Base-by-base conservation (phyloP, 2,888 invertebrate genomes). In the Andricus curvator region DNA sequence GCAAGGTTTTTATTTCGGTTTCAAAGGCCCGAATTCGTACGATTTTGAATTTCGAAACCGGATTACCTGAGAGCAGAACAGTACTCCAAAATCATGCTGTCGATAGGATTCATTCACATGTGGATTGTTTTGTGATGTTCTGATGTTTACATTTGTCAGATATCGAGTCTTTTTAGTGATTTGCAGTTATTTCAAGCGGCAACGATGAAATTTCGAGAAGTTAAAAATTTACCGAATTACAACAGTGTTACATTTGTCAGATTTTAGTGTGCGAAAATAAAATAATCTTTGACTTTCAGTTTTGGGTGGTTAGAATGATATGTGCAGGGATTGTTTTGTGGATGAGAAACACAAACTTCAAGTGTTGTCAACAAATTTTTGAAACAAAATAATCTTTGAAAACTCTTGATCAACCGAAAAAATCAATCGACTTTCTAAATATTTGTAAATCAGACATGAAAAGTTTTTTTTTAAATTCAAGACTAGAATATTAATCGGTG, bases 1-100 rank as follows among this genome's bases (percentile, higher is more conserved):
- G 65, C n/a, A 78, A 65, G 66, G 78, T 64, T 78, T 66, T 78
- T 66, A 51, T 66, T 78, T 78, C 44, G 48, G n/a, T 51, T 78
- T 56, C 37, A 33, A 60, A 22, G 15, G 56, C 5, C 3, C 15
- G 33, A n/a, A 74, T 6, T 56, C 51, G 2, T 74, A 33, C 17
- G 74, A 20, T 56, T 29, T 74, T n/a, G 20, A 17, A 70, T n/a
- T 29, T 74, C 56, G 6, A 74, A 74, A 74, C 74, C 74, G 74
- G n/a, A 74, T 74, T 56, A 74, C 37, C 22, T 2, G 20, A 15
- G 0, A 74, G 25, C 17, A 64, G 20, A 6, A 33, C 33, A 37
- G 33, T n/a, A 60, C 56, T 74, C 74, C 74, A 56, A 68, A 74
- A 33, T 74, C 56, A 56, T 4, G 5, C 29, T 37, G n/a, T 56